Evolutionary conservation across 2,113 vertebrate species (phyloP).

Genomic region (Clupea harengus): DNA sequence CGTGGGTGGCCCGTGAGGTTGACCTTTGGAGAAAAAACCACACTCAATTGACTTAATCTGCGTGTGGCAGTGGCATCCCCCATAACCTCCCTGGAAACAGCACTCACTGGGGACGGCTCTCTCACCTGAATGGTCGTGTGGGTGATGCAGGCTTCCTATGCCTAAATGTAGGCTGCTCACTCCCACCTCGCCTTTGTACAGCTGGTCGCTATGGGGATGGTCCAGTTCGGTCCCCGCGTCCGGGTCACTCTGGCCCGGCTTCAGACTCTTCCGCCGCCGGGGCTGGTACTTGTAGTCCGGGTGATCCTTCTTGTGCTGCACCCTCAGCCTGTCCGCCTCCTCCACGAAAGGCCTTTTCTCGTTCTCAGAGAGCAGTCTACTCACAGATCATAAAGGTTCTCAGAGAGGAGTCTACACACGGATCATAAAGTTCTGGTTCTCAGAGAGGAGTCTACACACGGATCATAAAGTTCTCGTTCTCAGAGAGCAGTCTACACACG

Average conservation of each 20-base stretch:
- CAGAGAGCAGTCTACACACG: slow-evolving; percentile 86
- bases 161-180: slow-evolving; percentile 42
- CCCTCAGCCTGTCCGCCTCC: slow-evolving; percentile 85
- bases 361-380: slow-evolving; percentile 81
- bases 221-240: slow-evolving; percentile 67
- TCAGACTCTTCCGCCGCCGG: slow-evolving; percentile 81
- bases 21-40: slow-evolving; percentile 64
- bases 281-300: slow-evolving; percentile 95
- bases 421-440: no score
- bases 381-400: background rate
- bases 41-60: background rate
- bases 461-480: slow-evolving; percentile 65
- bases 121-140: slow-evolving; percentile 79
- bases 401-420: no score
- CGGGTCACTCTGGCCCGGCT: slow-evolving; percentile 74
- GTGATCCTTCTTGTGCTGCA: slow-evolving; percentile 91
- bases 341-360: slow-evolving; percentile 89
- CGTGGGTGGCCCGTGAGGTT: slow-evolving; percentile 85
- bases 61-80: background rate
- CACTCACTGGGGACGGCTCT: no score
- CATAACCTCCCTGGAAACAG: no score
- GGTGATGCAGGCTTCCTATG: slow-evolving; percentile 62
- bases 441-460: no score
- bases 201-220: slow-evolving; percentile 55
- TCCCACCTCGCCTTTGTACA: slow-evolving; percentile 73